Evolutionary conservation across 2,888 invertebrate species (phyloP), one percentile per base, ranked within the genome.

Genomic region (Acrocyrtus sp.): DNA sequence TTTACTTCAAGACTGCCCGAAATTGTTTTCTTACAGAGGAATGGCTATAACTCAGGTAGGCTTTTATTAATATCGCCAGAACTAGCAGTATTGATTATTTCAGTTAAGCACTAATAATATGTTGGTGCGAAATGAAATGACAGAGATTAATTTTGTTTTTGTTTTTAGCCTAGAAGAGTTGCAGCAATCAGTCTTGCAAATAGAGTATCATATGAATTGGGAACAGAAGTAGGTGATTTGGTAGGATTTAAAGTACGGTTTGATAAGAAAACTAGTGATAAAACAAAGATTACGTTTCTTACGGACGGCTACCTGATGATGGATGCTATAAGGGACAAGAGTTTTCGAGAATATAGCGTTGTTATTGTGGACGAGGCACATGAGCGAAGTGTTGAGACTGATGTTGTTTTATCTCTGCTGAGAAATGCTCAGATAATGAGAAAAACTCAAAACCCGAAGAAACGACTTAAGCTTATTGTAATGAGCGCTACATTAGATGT

Each of bases 281-380:
- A 87, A 74, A 97, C 98, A 0, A 92, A 91, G 85, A 90, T 98
- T 6, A 95, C 94, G 83, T 98, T 92, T 84, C 86, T 97, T 83
- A 98, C 98, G 3, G 98, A 98, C 86, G 98, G 98, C 47, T 96
- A 96, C 90, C 85, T 98, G 81, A 86, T 98, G 3, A 87, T 97
- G 65, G 97, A 98, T 86, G 94, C 96, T 0, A 91, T 97, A 83
- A 85, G 84, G 60, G 87, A 95, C 84, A 90, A 90, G 8, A 84
- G 91, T 43, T 84, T 95, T 2, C 88, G 88, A 73, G 89, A 90
- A 77, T 98, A 98, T 83, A 90, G 91, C 26, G 87, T 94, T 15
- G 88, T 97, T 21, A 91, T 98, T 82, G 85, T 98, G 78, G 98
- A 98, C 84, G 98, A 98, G 85, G 97, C 95, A 34, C 98, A 98